Base-by-base conservation (phyloP, 2,888 invertebrate genomes). In the Cantharis flavilabris region DNA sequence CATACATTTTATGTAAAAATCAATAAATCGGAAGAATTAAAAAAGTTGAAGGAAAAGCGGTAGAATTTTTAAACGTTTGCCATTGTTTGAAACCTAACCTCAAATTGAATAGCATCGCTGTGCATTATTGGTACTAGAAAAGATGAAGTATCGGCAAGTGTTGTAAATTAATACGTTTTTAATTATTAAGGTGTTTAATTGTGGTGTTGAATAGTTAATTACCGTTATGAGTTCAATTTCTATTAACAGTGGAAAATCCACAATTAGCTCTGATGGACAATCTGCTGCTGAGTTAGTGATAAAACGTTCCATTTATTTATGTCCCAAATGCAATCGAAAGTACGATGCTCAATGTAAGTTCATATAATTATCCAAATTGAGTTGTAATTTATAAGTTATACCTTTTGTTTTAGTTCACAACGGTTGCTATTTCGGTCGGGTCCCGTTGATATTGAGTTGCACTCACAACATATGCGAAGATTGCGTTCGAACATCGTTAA, bases 401-500 rank as follows among this genome's bases (percentile, higher is more conserved):
- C 20, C 18, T 23, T 28, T 76, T 33, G 14, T 83, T 82, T 14
- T 75, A 83, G 83, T 79, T 14, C 72, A 79, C n/a, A 76, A 76
- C 11, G 79, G 78, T 69, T 33, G 65, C 62, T 76, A 78, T 49
- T 62, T 76, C 74, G 87, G 86, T 67, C 85, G 85, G 70, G 81
- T 87, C 9, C 94, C 95, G 0, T 87, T 94, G 23, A 87, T 94
- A 62, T 85, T 94, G 76, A 83, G 89, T 78, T 95, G 95, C 84
- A 92, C 92, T 1, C 95, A 95, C 85, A 89, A 92, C 3, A 89
- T 92, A 82, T 95, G 95, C 82, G 92, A 93, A 81, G 90, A 88
- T 70, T 95, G 95, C 84, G 85, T 92, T 13, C 87, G 84, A 62
- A 88, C 86, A 76, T 85, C 88, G 23, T 78, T 87, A 0, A 88